Base-by-base conservation (phyloP, 2,113 vertebrate species). In the Bubo bubo region DNA sequence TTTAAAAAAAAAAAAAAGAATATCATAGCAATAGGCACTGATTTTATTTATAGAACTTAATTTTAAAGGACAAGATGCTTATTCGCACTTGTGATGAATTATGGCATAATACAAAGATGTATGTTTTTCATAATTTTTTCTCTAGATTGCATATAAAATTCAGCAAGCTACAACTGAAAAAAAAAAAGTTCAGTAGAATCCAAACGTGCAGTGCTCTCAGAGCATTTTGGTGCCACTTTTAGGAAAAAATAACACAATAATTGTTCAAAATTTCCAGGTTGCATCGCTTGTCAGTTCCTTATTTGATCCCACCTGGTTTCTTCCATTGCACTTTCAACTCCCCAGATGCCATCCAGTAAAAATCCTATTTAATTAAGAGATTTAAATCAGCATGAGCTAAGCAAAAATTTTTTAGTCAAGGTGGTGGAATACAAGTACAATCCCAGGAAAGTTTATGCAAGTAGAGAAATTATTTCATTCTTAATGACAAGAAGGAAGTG, bases 121-220 rank as follows among this genome's bases (percentile, higher is more conserved):
- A 49, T 7, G 8, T 17, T 88, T 79, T 93, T 81, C 28, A 9
- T 85, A 66, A 26, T 35, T 77, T 95, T 84, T 67, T 35, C 20
- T 64, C 45, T 66, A 17, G 20, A 79, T 81, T 94, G 83, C 53
- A 79, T 53, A 41, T 30, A 35, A 75, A 95, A 86, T 72, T 59
- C 37, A 60, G 12, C 8, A 81, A 67, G 14, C 7, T 5, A 1
- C 10, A 34, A 13, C 1, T 55, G 41, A 47, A 66, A 81, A 75
- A 37, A 47, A 66, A 81, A 41, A 14, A 27, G 8, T 52, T 75
- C 8, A 28, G 5, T 7, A 16, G n/a, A 72, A 85, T 55, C 53
- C 53, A 93, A 75, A 68, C 14, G 18, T 86, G 2, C 17, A 49
- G 3, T 34, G 6, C 79, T 79, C 19, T 58, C 50, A 88, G 27